Percentiles rank a stretch among this genome's conserved stretches.
Conservation (phyloP, 1,140 invertebrate species). For the Listronotus oregonensis region DNA sequence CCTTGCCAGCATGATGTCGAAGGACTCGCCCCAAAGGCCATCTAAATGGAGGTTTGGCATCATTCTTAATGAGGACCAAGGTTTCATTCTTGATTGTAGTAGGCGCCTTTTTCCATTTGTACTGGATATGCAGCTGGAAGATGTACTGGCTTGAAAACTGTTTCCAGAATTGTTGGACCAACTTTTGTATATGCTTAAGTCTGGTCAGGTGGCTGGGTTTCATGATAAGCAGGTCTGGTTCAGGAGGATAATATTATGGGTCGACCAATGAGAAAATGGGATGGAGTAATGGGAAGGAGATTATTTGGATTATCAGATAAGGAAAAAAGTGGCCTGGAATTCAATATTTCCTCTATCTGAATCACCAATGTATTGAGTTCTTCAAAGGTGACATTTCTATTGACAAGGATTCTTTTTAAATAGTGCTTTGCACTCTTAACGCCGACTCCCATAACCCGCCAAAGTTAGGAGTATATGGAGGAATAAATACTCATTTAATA, state of each 20-base stretch:
- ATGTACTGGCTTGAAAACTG: conserved; percentile 46
- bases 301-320: conserved; percentile 40
- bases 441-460: conserved; percentile 52
- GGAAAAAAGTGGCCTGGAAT: conserved; percentile 44
- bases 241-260: conserved; percentile 35
- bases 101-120: conserved; percentile 37
- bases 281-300: conserved; percentile 43
- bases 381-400: conserved; percentile 42
- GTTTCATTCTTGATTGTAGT: not conserved
- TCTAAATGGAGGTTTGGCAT: not conserved
- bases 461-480: conserved; percentile 45
- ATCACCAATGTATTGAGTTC: conserved; percentile 41
- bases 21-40: not conserved
- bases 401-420: conserved; percentile 39
- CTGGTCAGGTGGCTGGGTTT: conserved; percentile 21
- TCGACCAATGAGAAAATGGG: conserved; percentile 45
- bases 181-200: conserved; percentile 41
- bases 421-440: conserved; percentile 49
- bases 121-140: conserved; percentile 39
- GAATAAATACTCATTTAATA: conserved; percentile 33
- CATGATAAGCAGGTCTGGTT: conserved; percentile 11
- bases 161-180: conserved; percentile 43
- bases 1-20: not conserved
- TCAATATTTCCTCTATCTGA: conserved; percentile 48
- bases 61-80: not conserved